Conservation (phyloP, 1,140 invertebrate genomes). For the Littorina saxatilis region DNA sequence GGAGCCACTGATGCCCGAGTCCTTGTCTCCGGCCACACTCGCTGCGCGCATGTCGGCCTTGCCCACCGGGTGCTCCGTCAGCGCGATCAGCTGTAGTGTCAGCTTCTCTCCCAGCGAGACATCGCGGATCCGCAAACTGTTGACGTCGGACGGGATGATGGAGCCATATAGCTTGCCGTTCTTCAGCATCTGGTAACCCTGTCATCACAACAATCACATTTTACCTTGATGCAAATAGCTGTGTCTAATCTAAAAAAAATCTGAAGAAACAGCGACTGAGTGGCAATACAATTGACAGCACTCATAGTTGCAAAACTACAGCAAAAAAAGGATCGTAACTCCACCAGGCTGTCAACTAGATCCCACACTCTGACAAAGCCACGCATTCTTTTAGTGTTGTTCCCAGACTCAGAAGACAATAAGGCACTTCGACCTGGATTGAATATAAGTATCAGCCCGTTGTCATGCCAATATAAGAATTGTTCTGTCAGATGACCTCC, state of each 20-base stretch:
- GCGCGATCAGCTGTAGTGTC: slow-evolving; percentile 72
- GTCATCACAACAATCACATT: slow-evolving; percentile 11
- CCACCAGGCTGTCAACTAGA: too few species aligned
- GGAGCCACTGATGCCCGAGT: slow-evolving; percentile 44
- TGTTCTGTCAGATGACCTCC: too few species aligned
- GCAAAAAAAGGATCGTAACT: too few species aligned
- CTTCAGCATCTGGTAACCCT: slow-evolving; percentile 76
- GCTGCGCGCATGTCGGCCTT: slow-evolving; percentile 42
- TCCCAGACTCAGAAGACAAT: too few species aligned
- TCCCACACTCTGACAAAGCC: too few species aligned
- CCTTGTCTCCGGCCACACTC: slow-evolving; percentile 38
- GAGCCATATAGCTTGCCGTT: slow-evolving; percentile 74
- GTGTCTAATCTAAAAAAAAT: too few species aligned
- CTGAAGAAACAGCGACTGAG: background rate
- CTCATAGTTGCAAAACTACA: background rate
- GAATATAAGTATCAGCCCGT: too few species aligned
- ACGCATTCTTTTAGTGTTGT: too few species aligned
- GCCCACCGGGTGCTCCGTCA: slow-evolving; percentile 75
- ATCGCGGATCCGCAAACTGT: slow-evolving; percentile 69
- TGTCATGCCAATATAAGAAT: too few species aligned
- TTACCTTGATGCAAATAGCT: too few species aligned
- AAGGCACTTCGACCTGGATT: too few species aligned
- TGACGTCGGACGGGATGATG: slow-evolving; percentile 72
- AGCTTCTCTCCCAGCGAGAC: slow-evolving; percentile 72
- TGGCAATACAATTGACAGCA: background rate